Conservation (phyloP, 53 echinoderm and acorn worm species). For the Patiria pectinifera region DNA sequence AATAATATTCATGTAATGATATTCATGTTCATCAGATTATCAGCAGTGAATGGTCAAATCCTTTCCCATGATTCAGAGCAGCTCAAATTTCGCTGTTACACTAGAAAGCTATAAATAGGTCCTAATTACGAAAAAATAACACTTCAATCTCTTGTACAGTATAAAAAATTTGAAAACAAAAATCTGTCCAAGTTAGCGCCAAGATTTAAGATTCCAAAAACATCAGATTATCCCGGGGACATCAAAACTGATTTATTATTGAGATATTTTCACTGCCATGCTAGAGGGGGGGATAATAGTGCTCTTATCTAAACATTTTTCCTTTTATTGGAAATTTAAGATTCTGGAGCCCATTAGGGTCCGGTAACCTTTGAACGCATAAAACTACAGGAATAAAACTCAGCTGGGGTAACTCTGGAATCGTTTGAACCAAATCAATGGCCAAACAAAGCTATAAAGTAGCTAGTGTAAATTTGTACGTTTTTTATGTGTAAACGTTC, state of each 20-base stretch:
- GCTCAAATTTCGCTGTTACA: too few species aligned
- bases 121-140: too few species aligned
- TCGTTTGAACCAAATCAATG: background rate
- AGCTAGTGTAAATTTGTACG: background rate
- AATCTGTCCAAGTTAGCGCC: too few species aligned
- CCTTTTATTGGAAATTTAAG: slow-evolving; percentile 31
- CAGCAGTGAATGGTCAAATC: too few species aligned
- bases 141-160: too few species aligned
- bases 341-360: slow-evolving; percentile 5
- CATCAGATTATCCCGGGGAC: background rate
- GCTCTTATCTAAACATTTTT: slow-evolving; percentile 17
- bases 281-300: background rate
- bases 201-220: too few species aligned
- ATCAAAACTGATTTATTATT: slow-evolving; percentile 2
- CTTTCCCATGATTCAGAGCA: too few species aligned
- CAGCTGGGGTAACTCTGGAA: slow-evolving; percentile 28
- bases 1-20: too few species aligned
- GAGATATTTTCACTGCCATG: background rate
- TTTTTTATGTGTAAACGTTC: background rate
- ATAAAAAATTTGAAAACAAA: too few species aligned
- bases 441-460: slow-evolving; percentile 46
- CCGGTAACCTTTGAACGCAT: slow-evolving; percentile 32
- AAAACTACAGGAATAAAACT: slow-evolving; percentile 24
- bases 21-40: too few species aligned
- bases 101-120: too few species aligned